phyloP scores from a whole-genome alignment of 2,113 vertebrate genomes.

The Hydrochoerus hydrochaeris region DNA sequence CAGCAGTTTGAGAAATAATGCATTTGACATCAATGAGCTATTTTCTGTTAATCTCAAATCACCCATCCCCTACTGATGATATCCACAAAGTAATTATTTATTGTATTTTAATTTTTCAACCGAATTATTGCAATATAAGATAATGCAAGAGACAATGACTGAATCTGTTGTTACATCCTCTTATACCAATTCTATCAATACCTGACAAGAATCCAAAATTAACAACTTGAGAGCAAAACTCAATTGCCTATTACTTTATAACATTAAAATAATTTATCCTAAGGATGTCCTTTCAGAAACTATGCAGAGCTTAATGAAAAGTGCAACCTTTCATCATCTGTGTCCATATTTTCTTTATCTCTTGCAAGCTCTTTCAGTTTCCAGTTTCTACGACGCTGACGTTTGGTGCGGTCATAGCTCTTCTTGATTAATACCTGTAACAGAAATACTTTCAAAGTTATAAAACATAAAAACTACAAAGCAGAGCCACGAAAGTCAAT shows the following conservation, averaged over 20 bases:
- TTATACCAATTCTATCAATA: constrained; percentile 10
- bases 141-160: background rate
- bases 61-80: constrained; percentile 1
- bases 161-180: background rate
- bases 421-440: constrained; percentile 96
- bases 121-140: background rate
- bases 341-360: constrained; percentile 91
- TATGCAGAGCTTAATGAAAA: background rate
- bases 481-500: background rate
- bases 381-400: constrained; percentile 95
- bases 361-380: constrained; percentile 93
- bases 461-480: background rate
- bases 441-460: background rate
- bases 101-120: constrained; percentile 25
- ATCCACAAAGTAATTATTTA: background rate
- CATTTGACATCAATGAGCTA: background rate
- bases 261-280: background rate
- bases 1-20: background rate
- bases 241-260: background rate
- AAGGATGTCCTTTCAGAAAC: constrained; percentile 21
- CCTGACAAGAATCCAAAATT: constrained; percentile 2
- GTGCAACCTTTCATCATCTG: constrained; percentile 93
- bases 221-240: background rate
- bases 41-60: background rate
- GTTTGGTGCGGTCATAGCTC: constrained; percentile 92